Conservation (phyloP, 2,888 invertebrate genomes). For the Netelia melanura region DNA sequence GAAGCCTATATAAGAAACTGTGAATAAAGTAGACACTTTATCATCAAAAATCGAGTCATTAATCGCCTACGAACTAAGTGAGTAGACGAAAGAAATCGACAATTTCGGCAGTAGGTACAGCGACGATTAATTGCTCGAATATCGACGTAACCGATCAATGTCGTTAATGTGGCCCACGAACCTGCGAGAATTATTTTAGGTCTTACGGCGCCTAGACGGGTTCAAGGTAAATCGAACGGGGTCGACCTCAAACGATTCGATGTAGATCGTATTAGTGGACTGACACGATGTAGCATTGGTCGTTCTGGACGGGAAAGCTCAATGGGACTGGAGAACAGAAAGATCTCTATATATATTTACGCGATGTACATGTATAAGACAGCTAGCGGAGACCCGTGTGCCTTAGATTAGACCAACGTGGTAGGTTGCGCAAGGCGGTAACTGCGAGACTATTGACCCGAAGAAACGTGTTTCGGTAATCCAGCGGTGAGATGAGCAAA, state of each 20-base stretch:
- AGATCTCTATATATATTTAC: background rate
- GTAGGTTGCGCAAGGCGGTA: conserved; percentile 37
- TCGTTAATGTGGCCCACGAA: background rate
- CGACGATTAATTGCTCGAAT: too few species aligned
- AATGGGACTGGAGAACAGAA: background rate
- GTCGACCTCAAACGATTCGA: background rate
- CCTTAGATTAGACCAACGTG: background rate
- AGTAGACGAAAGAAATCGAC: too few species aligned
- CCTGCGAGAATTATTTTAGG: background rate
- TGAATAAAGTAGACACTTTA: too few species aligned
- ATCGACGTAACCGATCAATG: too few species aligned
- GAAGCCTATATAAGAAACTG: too few species aligned
- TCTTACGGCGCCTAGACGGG: background rate
- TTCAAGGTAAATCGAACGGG: background rate
- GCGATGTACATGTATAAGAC: conserved; percentile 3
- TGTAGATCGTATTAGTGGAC: background rate
- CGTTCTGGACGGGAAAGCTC: background rate
- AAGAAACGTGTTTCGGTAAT: conserved; percentile 66
- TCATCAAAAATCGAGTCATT: too few species aligned
- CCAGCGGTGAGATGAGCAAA: conserved; percentile 50
- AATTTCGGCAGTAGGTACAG: too few species aligned
- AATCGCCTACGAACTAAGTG: too few species aligned
- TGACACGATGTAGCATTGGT: background rate
- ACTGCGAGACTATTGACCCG: conserved; percentile 68
- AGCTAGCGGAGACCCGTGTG: background rate